These are phyloP conservation scores for Anoplius nigerrimus DNA, from an alignment of 2,888 invertebrate genomes.

Conservation along the genomic window DNA sequence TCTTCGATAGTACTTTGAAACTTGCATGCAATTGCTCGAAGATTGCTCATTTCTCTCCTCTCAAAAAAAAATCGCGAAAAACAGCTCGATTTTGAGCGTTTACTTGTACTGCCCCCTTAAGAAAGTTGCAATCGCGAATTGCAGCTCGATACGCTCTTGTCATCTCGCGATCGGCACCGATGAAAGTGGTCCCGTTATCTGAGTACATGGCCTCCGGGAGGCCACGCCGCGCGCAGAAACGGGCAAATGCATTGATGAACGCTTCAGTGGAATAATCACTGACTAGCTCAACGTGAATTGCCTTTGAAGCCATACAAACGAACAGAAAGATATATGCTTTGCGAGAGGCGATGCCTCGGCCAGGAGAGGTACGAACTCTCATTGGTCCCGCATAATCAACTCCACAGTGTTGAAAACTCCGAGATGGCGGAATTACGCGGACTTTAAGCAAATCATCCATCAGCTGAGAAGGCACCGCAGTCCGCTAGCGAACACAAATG, in stretches of 20 bases:
- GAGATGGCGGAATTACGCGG: slow-evolving; percentile 5
- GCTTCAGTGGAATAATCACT: not conserved
- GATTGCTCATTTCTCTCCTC: too few species aligned
- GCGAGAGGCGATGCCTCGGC: not conserved
- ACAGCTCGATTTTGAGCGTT: too few species aligned
- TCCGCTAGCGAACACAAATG: not conserved
- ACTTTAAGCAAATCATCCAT: slow-evolving; percentile 9
- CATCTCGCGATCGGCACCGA: slow-evolving; percentile 1
- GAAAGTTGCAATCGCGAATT: not conserved
- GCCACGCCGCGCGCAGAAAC: slow-evolving; percentile 15
- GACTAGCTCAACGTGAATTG: slow-evolving; percentile 23
- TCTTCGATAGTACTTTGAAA: too few species aligned
- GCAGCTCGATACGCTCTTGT: not conserved
- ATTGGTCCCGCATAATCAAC: slow-evolving; percentile 16
- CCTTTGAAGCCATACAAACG: not conserved
- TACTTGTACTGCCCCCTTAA: too few species aligned
- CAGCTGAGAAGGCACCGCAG: not conserved
- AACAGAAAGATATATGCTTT: slow-evolving; percentile 15
- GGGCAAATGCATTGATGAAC: slow-evolving; percentile 10
- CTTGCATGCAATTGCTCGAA: too few species aligned
- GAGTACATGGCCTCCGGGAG: slow-evolving; percentile 3
- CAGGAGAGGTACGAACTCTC: slow-evolving; percentile 3
- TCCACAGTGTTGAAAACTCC: slow-evolving; percentile 15
- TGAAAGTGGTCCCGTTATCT: slow-evolving; percentile 22
- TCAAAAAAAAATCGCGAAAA: too few species aligned